phyloP scores from a whole-genome alignment of 2,888 invertebrate genomes.

The Craniophora ligustri region DNA sequence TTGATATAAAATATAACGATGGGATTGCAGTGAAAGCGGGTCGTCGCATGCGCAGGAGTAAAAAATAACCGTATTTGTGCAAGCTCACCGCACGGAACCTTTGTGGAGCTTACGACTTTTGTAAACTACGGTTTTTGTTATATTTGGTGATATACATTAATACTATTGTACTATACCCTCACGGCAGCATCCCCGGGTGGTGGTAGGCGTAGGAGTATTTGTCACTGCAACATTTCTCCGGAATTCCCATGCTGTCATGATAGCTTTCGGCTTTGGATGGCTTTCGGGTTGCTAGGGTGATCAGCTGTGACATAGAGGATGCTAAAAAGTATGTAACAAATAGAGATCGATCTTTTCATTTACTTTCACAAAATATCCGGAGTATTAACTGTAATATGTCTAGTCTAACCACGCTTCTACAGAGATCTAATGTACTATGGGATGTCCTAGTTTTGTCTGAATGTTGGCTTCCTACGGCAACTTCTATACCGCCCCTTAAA shows the following conservation, averaged over 20 bases:
- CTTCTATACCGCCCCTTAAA: conserved; percentile 31
- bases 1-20: conserved; percentile 41
- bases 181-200: too few species aligned
- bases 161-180: not conserved
- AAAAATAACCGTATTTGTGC: conserved; percentile 53
- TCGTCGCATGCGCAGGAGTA: conserved; percentile 39
- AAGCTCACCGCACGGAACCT: conserved; percentile 31
- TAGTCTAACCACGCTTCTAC: conserved; percentile 25
- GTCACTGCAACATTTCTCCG: too few species aligned
- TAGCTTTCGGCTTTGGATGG: not conserved
- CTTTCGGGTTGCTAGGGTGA: not conserved
- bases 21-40: conserved; percentile 48
- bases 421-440: conserved; percentile 35
- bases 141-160: not conserved
- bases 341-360: conserved; percentile 11
- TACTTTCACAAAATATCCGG: conserved; percentile 47
- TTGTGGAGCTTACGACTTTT: conserved; percentile 9
- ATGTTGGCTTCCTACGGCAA: conserved; percentile 41
- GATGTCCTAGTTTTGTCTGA: conserved; percentile 47
- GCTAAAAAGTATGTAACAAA: not conserved
- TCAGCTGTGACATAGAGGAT: not conserved
- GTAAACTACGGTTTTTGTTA: conserved; percentile 13
- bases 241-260: too few species aligned
- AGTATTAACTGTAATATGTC: conserved; percentile 40
- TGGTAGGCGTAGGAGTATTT: too few species aligned